These are phyloP conservation scores for Neoniphon sammara DNA, from an alignment of 2,797 vertebrate genomes.

Conservation along the genomic window DNA sequence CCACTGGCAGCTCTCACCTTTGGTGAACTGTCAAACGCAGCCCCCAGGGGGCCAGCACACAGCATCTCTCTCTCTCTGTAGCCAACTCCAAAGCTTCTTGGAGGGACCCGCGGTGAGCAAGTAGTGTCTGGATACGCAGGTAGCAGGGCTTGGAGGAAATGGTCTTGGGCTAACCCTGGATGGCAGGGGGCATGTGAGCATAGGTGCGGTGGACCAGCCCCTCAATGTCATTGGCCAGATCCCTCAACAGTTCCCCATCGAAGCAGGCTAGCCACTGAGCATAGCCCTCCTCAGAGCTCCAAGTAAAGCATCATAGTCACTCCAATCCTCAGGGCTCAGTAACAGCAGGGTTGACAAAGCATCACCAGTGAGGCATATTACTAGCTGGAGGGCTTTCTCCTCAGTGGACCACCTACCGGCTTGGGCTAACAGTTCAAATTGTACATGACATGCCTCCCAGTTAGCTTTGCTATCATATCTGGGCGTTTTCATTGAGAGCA, in stretches of 20 bases:
- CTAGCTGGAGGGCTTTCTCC: neutral
- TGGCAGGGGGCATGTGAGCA: neutral
- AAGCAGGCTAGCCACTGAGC: neutral
- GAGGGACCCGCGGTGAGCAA: neutral
- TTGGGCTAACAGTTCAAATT: neutral
- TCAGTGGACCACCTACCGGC: neutral
- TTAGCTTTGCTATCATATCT: neutral
- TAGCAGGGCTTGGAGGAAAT: neutral
- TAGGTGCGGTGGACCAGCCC: too few relatives aligned
- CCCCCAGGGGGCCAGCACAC: too few relatives aligned
- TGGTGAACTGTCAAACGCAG: neutral
- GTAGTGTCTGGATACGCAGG: neutral
- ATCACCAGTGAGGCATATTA: neutral
- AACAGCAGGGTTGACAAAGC: neutral
- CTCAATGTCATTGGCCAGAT: neutral
- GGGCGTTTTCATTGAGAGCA: neutral
- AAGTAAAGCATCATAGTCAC: neutral
- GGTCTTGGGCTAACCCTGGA: slow-evolving; percentile 9
- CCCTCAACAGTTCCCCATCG: neutral
- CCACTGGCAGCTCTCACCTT: too few relatives aligned
- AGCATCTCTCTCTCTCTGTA: neutral
- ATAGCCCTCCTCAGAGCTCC: neutral
- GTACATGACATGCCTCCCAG: neutral
- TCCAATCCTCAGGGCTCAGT: neutral
- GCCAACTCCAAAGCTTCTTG: neutral